A percentile compares a stretch with the other conserved stretches of the same genome.
Conservation (phyloP, 1,140 invertebrate genomes). For the Doryteuthis pealeii region DNA sequence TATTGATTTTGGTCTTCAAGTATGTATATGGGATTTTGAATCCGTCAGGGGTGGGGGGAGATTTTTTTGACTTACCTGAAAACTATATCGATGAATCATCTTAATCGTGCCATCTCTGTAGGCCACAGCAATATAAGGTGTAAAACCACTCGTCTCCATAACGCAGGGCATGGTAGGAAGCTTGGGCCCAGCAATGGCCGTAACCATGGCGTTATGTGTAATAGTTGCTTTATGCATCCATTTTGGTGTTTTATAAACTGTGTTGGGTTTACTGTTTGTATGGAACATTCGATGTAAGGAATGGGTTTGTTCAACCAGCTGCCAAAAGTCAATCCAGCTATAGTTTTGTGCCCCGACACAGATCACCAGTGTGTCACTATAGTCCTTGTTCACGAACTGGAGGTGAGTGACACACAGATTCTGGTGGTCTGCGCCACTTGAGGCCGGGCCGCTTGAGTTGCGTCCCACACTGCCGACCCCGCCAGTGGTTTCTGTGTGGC, state of each 20-base stretch:
- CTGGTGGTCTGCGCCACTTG: slow-evolving; percentile 44
- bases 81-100: slow-evolving; percentile 73
- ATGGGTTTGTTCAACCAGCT: slow-evolving; percentile 76
- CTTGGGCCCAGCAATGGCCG: slow-evolving; percentile 51
- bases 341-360: slow-evolving; percentile 64
- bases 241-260: slow-evolving; percentile 67
- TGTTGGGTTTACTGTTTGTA: slow-evolving; percentile 63
- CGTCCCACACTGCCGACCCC: not conserved
- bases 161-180: slow-evolving; percentile 57
- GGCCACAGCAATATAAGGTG: slow-evolving; percentile 71
- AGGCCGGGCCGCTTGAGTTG: slow-evolving; percentile 58
- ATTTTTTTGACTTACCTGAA: slow-evolving; percentile 65
- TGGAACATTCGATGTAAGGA: slow-evolving; percentile 76
- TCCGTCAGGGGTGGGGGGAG: too few relatives aligned
- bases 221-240: slow-evolving; percentile 66
- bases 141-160: slow-evolving; percentile 71
- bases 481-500: slow-evolving; percentile 57
- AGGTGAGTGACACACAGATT: slow-evolving; percentile 67
- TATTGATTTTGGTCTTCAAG: too few relatives aligned
- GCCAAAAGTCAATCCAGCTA: slow-evolving; percentile 83
- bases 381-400: slow-evolving; percentile 79
- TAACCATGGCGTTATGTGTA: slow-evolving; percentile 43
- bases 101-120: slow-evolving; percentile 76
- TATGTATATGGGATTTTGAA: too few relatives aligned
- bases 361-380: slow-evolving; percentile 78